phyloP scores from a whole-genome alignment of 2,797 vertebrate genomes.

The Momotus momota region DNA sequence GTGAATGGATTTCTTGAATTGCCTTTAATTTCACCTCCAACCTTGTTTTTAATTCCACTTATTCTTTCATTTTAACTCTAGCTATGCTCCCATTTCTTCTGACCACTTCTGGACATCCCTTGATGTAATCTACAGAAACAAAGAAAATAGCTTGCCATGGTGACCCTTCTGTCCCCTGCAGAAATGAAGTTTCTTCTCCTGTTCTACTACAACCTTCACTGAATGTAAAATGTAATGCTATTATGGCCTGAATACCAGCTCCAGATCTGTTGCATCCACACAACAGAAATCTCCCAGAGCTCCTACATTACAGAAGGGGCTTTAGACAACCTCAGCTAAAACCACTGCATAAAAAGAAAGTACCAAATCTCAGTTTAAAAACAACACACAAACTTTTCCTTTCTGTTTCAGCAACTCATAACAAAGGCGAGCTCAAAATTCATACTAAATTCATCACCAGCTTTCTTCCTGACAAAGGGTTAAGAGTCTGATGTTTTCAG shows the following conservation, averaged over 20 bases:
- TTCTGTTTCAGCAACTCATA: neutral
- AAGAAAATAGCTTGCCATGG: neutral
- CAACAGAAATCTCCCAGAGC: neutral
- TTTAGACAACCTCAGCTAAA: neutral
- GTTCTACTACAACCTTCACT: neutral
- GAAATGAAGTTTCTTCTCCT: neutral
- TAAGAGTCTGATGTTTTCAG: neutral
- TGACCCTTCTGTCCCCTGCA: neutral
- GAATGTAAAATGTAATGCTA: neutral
- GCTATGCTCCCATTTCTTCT: neutral
- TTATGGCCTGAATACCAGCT: neutral
- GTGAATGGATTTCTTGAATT: neutral
- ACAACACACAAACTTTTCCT: neutral
- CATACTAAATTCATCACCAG: neutral
- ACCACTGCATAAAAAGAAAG: neutral
- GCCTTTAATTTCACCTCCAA: neutral
- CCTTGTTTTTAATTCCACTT: neutral
- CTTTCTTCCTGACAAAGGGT: neutral
- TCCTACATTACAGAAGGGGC: neutral
- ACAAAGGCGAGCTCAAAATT: neutral
- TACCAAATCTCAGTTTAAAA: neutral
- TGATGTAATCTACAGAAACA: neutral
- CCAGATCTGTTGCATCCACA: neutral
- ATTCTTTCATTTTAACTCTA: neutral
- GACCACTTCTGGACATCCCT: neutral